Base-by-base conservation (phyloP, 2,113 vertebrate genomes). In the Oriolus oriolus region DNA sequence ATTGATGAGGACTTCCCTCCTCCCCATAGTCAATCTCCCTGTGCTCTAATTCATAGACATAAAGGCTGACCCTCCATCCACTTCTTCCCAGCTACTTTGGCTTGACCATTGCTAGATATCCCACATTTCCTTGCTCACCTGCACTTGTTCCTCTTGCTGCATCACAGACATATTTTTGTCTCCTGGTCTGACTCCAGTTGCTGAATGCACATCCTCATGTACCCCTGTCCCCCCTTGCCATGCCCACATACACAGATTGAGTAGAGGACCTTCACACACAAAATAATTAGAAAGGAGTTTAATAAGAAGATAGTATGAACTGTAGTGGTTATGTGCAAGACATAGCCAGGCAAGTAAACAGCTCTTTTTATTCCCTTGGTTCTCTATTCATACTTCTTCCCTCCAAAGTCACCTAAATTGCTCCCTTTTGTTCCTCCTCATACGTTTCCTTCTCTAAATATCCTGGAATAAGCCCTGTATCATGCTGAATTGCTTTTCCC, bases 281-380 rank as follows among this genome's bases (percentile, higher is more conserved):
- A 35, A 84, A 16, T 7, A 59, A 9, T 53, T 49, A 75, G 26
- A 71, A 77, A 84, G 35, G 2, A 44, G 47, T 74, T 69, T 39
- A 52, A 33, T 60, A 60, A 69, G 41, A 86, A 49, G 6, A n/a
- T 3, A 50, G 7, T 23, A n/a, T 41, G 31, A 6, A 39, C 30
- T 2, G 3, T 0, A 0, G 2, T 47, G 23, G 23, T 45, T 12
- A 50, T 14, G 10, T 2, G 2, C 13, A 79, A 28, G 20, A 45
- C 2, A 21, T 3, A 54, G 6, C 21, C 44, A 52, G 52, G 13
- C 2, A 69, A 60, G 11, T 0, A 7, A 45, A 11, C 9, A 78
- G 13, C 1, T 2, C 9, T 70, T 82, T 68, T 71, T 52, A 47
- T 45, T 18, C 10, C 7, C 26, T 68, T 87, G 41, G 16, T 2